Conservation (phyloP, 2,113 vertebrate species). For the Myotis davidii region DNA sequence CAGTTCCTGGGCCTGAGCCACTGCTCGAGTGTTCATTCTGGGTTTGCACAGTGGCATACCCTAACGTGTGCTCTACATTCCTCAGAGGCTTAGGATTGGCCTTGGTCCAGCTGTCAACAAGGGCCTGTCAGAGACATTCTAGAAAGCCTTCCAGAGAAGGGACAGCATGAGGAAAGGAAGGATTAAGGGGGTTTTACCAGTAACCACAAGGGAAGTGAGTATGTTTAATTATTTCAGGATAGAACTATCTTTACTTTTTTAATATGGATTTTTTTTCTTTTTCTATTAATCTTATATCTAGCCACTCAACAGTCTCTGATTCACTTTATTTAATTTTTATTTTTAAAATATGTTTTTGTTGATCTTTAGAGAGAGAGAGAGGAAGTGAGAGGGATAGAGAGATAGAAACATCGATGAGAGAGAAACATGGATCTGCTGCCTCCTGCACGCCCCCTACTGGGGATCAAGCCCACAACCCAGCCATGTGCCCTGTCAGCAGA, state of each 20-base stretch:
- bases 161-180: not conserved
- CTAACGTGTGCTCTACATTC: constrained; percentile 25
- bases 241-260: constrained; percentile 7
- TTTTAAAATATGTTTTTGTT: no score
- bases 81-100: constrained; percentile 46
- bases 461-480: no score
- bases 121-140: not conserved
- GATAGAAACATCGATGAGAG: no score
- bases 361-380: no score
- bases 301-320: no score
- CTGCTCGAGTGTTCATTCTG: not conserved
- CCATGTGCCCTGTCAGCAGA: no score
- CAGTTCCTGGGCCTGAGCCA: not conserved
- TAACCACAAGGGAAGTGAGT: not conserved
- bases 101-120: constrained; percentile 39
- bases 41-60: not conserved
- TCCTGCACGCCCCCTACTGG: no score
- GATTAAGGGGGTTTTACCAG: constrained; percentile 35
- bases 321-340: no score
- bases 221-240: not conserved
- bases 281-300: no score
- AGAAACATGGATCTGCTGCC: no score
- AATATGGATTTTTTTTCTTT: not conserved
- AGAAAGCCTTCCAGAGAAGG: not conserved
- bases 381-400: no score